phyloP scores from a whole-genome alignment of 2,113 vertebrate genomes.

The Erinaceus europaeus region DNA sequence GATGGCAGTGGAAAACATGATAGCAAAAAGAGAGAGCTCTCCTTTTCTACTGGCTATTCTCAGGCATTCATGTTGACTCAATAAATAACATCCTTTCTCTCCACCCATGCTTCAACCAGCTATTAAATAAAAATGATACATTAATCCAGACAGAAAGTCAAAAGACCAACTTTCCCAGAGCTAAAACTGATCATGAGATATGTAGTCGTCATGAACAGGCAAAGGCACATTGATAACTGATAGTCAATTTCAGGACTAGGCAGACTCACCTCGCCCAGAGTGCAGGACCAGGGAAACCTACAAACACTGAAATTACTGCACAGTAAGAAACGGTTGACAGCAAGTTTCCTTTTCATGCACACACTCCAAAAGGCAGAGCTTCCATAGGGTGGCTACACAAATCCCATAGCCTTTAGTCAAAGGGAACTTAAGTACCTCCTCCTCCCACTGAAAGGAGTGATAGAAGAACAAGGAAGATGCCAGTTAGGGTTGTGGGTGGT shows the following conservation, averaged over 20 bases:
- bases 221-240: neutral
- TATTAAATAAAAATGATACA: neutral
- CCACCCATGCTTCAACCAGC: neutral
- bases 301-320: neutral
- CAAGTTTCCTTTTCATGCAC: neutral
- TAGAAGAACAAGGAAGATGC: neutral
- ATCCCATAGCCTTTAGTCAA: neutral
- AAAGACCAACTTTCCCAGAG: neutral
- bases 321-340: no score
- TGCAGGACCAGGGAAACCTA: neutral
- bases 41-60: neutral
- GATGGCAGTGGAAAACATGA: neutral
- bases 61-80: neutral
- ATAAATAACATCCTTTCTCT: neutral
- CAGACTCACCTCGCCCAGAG: neutral
- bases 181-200: neutral
- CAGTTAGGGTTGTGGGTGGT: neutral
- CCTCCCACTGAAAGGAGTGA: neutral
- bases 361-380: neutral
- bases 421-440: no score
- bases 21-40: neutral
- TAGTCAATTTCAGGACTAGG: neutral
- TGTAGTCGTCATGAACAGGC: neutral
- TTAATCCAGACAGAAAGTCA: no score
- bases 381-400: rapidly evolving